Percentiles rank a stretch among this genome's conserved stretches.
These are phyloP conservation scores for Mya arenaria DNA, from an alignment of 1,140 invertebrate species.

Conservation along the genomic window DNA sequence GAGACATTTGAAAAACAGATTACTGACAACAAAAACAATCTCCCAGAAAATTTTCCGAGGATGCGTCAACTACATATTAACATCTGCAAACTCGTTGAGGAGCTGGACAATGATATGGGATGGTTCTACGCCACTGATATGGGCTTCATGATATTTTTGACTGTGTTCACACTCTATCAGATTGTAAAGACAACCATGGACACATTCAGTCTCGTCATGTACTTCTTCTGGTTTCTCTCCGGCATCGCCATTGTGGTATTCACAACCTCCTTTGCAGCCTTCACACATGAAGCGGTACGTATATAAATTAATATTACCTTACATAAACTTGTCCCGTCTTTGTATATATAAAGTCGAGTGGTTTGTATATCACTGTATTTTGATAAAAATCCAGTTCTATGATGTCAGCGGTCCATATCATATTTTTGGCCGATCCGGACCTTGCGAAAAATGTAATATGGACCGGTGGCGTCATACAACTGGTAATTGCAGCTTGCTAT, in stretches of 20 bases:
- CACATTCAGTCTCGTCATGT: constrained; percentile 1
- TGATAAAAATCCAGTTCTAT: no score
- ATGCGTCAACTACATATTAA: constrained; percentile 33
- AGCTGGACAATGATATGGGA: constrained; percentile 23
- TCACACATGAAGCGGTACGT: constrained; percentile 36
- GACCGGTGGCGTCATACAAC: no score
- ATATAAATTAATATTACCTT: not conserved
- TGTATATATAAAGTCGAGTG: no score
- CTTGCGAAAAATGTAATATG: no score
- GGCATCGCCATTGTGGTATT: not conserved
- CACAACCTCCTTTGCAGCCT: not conserved
- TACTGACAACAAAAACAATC: not conserved
- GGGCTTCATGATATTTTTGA: not conserved
- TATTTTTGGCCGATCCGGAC: no score
- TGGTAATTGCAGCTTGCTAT: no score
- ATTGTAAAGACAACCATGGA: not conserved
- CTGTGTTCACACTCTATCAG: constrained; percentile 26
- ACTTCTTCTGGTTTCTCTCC: not conserved
- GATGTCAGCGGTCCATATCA: no score
- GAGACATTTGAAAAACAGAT: not conserved
- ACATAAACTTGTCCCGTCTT: no score
- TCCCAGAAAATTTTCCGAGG: not conserved
- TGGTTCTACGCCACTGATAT: constrained; percentile 5
- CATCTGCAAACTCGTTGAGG: constrained; percentile 19
- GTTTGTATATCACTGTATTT: not conserved